phyloP scores from a whole-genome alignment of 2,888 invertebrate species.

The Acanthoscelides obtectus region DNA sequence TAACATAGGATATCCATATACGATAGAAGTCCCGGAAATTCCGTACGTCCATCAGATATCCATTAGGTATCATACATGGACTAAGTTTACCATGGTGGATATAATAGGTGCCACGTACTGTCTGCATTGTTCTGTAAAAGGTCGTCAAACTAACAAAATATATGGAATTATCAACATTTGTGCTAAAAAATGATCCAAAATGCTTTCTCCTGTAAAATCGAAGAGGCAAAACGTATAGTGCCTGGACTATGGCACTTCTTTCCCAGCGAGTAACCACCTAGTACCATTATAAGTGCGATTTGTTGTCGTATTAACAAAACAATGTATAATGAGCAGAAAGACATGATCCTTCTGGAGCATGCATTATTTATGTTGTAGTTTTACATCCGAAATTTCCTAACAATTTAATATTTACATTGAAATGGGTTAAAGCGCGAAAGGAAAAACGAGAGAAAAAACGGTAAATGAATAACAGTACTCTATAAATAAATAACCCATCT shows the following conservation, averaged over 20 bases:
- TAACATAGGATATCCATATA: too few species aligned
- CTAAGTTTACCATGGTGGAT: too few species aligned
- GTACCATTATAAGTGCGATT: not conserved
- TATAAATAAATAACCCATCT: not conserved
- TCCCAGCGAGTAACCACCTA: not conserved
- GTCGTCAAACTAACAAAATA: too few species aligned
- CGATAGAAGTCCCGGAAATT: too few species aligned
- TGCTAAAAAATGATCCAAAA: too few species aligned
- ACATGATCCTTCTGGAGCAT: not conserved
- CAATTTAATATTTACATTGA: not conserved
- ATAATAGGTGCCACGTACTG: too few species aligned
- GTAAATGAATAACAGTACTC: not conserved
- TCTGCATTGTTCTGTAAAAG: too few species aligned
- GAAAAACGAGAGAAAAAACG: not conserved
- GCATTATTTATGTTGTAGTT: not conserved
- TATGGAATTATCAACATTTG: too few species aligned
- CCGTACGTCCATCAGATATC: too few species aligned
- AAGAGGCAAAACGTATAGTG: not conserved
- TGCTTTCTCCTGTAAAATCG: too few species aligned
- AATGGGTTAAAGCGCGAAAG: not conserved
- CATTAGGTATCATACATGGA: too few species aligned
- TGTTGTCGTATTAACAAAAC: not conserved
- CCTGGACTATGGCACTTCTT: not conserved
- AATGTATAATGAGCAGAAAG: not conserved
- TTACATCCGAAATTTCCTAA: not conserved